These are phyloP conservation scores for Aptenodytes forsteri DNA, from an alignment of 2,113 vertebrate species.

Conservation along the genomic window DNA sequence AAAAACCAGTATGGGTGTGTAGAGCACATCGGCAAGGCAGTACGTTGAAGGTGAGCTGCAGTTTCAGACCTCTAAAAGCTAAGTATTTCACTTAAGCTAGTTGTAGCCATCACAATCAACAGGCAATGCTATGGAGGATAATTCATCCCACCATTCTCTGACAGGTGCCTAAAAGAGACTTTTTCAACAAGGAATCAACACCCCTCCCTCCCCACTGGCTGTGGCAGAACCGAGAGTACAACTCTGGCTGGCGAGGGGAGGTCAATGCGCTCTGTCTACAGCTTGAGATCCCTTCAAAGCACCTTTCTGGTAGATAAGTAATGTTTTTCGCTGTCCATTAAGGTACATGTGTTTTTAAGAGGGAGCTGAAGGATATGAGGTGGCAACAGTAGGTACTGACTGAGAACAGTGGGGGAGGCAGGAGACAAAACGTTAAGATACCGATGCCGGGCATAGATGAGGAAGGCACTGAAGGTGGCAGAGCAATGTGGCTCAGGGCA, in stretches of 20 bases:
- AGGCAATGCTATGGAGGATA: background rate
- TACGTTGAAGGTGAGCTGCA: background rate
- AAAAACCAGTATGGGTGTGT: background rate
- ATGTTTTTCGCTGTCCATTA: background rate
- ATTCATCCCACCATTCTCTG: background rate
- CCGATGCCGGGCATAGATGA: accelerated
- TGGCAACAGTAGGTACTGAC: background rate
- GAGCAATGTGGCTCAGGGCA: background rate
- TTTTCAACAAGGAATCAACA: background rate
- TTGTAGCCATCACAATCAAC: background rate
- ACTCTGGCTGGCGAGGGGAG: background rate
- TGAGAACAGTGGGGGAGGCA: background rate
- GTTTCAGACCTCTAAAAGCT: background rate
- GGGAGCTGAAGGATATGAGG: background rate
- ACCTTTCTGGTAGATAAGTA: background rate
- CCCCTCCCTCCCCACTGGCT: accelerated
- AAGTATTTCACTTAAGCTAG: background rate
- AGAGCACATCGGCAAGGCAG: background rate
- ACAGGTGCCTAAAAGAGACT: background rate
- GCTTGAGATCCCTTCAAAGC: background rate
- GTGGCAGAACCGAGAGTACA: background rate
- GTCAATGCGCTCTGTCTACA: background rate
- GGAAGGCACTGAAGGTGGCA: background rate
- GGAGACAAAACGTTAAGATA: background rate
- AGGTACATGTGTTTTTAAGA: background rate